Percentiles rank a stretch among this genome's conserved stretches.
Conservation (phyloP, 2,888 invertebrate species). For the Phania funesta region DNA sequence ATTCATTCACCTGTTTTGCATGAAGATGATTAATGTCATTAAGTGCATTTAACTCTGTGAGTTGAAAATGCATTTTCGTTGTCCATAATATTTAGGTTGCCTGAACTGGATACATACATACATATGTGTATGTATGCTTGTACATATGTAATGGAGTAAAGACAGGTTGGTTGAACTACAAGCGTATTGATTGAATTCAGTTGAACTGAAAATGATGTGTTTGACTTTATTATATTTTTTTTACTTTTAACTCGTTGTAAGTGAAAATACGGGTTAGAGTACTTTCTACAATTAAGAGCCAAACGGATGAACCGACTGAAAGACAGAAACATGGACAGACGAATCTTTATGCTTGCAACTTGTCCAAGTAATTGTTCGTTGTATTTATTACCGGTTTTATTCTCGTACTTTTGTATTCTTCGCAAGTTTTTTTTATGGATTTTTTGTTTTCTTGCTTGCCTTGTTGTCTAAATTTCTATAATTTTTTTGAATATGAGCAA, state of each 20-base stretch:
- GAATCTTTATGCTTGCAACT: constrained; percentile 49
- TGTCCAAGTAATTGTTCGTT: constrained; percentile 56
- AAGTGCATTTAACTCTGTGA: constrained; percentile 28
- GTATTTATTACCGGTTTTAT: constrained; percentile 64
- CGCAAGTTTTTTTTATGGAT: constrained; percentile 25
- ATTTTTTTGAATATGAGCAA: constrained; percentile 34
- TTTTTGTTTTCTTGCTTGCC: constrained; percentile 6
- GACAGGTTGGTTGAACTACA: background rate
- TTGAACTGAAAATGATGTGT: constrained; percentile 3
- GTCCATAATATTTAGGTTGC: constrained; percentile 53
- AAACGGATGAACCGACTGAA: constrained; percentile 12
- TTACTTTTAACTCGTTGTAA: constrained; percentile 15
- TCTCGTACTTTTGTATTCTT: constrained; percentile 28
- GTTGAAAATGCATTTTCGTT: constrained; percentile 26
- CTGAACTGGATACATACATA: constrained; percentile 1
- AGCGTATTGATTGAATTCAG: background rate
- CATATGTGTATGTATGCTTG: background rate
- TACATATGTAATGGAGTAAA: background rate
- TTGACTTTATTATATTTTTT: constrained; percentile 24
- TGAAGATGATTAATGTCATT: constrained; percentile 56
- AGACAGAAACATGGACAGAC: background rate
- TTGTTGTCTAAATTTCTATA: constrained; percentile 41
- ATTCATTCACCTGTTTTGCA: constrained; percentile 44
- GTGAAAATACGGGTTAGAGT: constrained; percentile 54
- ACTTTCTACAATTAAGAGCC: constrained; percentile 48